Base-by-base conservation (phyloP, 2,113 vertebrate species). In the Syrmaticus mikado region DNA sequence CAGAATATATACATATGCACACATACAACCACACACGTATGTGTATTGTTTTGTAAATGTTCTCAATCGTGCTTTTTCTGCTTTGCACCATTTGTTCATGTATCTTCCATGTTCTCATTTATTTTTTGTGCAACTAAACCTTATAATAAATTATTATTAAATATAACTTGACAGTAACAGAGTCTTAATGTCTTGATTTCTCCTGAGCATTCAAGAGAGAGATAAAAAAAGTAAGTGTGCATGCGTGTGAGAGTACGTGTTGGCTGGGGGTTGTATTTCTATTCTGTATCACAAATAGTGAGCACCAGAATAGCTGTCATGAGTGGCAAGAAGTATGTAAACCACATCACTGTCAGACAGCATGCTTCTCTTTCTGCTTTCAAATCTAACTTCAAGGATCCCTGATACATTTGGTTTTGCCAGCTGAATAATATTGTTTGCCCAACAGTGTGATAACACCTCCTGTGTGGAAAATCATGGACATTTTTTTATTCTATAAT, bases 111-210 rank as follows among this genome's bases (percentile, higher is more conserved):
- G 86, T 77, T 85, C 55, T 91, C 77, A 79, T 91, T 96, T 96
- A 91, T 36, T 79, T 92, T 97, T 95, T 85, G 85, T 7, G 41
- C 65, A 87, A 90, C 52, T 79, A 89, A 96, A 95, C 70, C 90
- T 95, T 92, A 96, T 57, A 96, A 96, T 97, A 94, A 97, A 97
- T 95, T 96, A 91, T 96, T 79, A 94, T 87, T 87, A 92, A 93
- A 86, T 95, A 94, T 71, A 76, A 71, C 13, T 79, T 84, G 75
- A 70, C 50, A 85, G 45, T 41, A 41, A 92, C 50, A 41, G 65
- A 85, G 83, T 89, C 85, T 70, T 77, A 66, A 58, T 68, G 40
- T 38, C 89, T 89, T 61, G 1, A 45, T 95, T 84, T 90, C 58
- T 91, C n/a, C 67, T 46, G 82, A 66, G 65, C 8, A 9, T 21